Base-by-base conservation (phyloP, 2,888 invertebrate genomes). In the Noctua janthina region DNA sequence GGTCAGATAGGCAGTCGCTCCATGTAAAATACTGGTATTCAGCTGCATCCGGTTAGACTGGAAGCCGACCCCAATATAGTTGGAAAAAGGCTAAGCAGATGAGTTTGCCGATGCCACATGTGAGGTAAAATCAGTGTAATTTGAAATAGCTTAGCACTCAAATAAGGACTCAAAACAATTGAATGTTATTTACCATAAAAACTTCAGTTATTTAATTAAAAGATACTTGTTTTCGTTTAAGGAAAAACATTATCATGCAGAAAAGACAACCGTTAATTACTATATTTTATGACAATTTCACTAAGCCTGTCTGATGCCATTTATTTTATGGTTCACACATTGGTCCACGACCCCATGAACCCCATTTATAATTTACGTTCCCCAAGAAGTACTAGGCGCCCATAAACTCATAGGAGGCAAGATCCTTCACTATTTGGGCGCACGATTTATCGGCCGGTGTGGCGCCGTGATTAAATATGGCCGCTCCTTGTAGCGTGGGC, bases 391-490 rank as follows among this genome's bases (percentile, higher is more conserved):
- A 81, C 81, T 46, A 85, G 81, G 81, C 74, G 59, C 80, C 56
- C 84, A 91, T 93, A 92, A 93, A 92, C 92, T 93, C 91, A 93
- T 95, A 94, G 93, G 93, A 94, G 92, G 91, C 89, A 51, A 83
- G 87, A 82, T 86, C 88, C 86, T 88, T 82, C 83, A 86, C 90
- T 87, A 89, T 91, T 89, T 89, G 87, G 87, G 87, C 79, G 85
- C 85, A 85, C 90, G 92, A 93, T 95, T 95, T 94, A 94, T 94
- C 90, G 91, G 91, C 89, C 91, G 79, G 87, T 77, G 89, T 89
- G 87, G 87, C 91, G 29, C 90, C 91, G 92, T 95, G 96, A 96
- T 96, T 95, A 96, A 95, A 94, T 91, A 92, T 88, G 91, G 88
- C 89, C 90, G 87, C 87, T 79, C 84, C 82, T 81, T 56, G 81